Conservation (phyloP, 2,888 invertebrate species). For the Drosophila atroscutellata region DNA sequence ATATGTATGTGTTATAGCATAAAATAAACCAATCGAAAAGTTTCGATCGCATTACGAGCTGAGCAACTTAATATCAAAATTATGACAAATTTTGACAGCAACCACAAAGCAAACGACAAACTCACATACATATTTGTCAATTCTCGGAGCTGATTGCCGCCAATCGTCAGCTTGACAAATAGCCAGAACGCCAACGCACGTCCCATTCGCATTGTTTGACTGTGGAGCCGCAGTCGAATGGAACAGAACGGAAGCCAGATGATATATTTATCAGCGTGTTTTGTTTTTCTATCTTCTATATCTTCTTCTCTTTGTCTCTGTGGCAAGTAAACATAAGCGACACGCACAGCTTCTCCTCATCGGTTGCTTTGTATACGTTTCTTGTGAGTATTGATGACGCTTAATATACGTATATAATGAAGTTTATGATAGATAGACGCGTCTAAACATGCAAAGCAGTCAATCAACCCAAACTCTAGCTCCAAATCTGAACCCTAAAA, state of each 20-base stretch:
- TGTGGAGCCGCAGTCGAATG: conserved; percentile 8
- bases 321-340: conserved; percentile 35
- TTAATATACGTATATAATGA: conserved; percentile 65
- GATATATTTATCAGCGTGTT: conserved; percentile 69
- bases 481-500: background rate
- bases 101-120: conserved; percentile 12
- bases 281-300: conserved; percentile 5
- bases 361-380: background rate
- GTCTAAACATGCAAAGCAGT: conserved; percentile 40
- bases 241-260: conserved; percentile 35
- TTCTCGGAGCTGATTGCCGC: conserved; percentile 62
- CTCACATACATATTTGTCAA: conserved; percentile 63
- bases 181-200: conserved; percentile 68
- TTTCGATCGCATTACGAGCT: conserved; percentile 8
- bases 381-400: conserved; percentile 65
- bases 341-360: conserved; percentile 22
- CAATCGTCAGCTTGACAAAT: conserved; percentile 71
- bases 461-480: conserved; percentile 49
- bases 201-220: conserved; percentile 57
- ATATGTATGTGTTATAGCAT: background rate
- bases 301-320: background rate
- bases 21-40: conserved; percentile 17
- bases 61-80: conserved; percentile 45
- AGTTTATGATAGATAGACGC: conserved; percentile 48
- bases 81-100: conserved; percentile 68